Evolutionary conservation across 2,888 invertebrate genomes (phyloP).

Genomic region (Chouioia cunea): DNA sequence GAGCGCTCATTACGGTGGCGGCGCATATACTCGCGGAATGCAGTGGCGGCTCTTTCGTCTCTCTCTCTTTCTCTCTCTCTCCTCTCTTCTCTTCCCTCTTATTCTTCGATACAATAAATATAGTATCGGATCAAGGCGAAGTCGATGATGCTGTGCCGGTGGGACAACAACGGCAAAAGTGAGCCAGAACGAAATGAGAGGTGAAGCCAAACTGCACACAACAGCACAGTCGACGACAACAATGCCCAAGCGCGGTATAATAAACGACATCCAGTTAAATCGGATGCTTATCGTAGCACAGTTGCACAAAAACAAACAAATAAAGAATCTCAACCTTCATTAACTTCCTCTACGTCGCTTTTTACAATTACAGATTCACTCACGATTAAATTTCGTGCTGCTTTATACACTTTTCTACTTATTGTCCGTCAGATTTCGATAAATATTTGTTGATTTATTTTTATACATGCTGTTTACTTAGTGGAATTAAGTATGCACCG

Average conservation of each 20-base stretch:
- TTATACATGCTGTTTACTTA: no score
- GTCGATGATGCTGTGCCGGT: constrained; percentile 42
- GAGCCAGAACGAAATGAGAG: constrained; percentile 45
- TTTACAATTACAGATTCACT: constrained; percentile 5
- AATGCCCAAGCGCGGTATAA: constrained; percentile 59
- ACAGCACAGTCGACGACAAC: constrained; percentile 55
- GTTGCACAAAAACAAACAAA: no score
- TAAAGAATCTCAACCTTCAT: constrained; percentile 34
- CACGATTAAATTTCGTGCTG: neutral
- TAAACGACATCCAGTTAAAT: constrained; percentile 66
- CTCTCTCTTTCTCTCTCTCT: constrained; percentile 28
- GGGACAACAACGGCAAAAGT: constrained; percentile 33
- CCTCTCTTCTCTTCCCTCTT: constrained; percentile 40
- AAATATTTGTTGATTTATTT: no score
- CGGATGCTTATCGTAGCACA: constrained; percentile 48
- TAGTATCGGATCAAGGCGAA: constrained; percentile 53
- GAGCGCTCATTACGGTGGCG: constrained; percentile 66
- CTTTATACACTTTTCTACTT: no score
- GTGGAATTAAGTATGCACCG: no score
- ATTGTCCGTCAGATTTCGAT: no score
- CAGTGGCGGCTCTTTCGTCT: constrained; percentile 56
- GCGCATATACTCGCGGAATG: constrained; percentile 66
- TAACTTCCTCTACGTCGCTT: constrained; percentile 14
- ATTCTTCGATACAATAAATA: constrained; percentile 64
- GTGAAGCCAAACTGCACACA: constrained; percentile 55